A percentile compares a stretch with the other conserved stretches of the same genome.
phyloP scores from a whole-genome alignment of 2,888 invertebrate genomes.

The Volucella inflata region DNA sequence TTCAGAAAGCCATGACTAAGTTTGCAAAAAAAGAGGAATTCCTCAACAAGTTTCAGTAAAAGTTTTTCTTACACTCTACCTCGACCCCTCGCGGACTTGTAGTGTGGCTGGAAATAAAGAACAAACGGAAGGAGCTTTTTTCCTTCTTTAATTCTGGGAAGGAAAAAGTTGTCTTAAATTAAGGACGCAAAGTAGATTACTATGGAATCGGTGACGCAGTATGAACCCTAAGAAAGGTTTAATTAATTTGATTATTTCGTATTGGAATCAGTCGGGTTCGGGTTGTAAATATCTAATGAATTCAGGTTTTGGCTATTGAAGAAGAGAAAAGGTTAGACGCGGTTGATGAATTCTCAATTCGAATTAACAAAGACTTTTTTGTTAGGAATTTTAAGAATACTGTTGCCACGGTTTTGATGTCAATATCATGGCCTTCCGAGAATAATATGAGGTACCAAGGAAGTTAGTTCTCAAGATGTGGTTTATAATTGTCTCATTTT shows the following conservation, averaged over 20 bases:
- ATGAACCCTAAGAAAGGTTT: conserved; percentile 42
- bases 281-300: conserved; percentile 14
- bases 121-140: not conserved
- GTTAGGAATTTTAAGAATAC: not conserved
- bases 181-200: conserved; percentile 33
- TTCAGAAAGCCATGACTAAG: conserved; percentile 23
- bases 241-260: conserved; percentile 57
- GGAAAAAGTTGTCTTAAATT: not conserved
- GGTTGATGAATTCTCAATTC: conserved; percentile 11
- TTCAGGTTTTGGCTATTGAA: conserved; percentile 15
- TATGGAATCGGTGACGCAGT: conserved; percentile 36
- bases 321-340: not conserved
- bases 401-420: not conserved
- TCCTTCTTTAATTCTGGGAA: not conserved
- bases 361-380: conserved; percentile 12
- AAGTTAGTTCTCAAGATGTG: too few relatives aligned
- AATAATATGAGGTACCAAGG: too few relatives aligned
- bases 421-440: too few relatives aligned
- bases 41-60: conserved; percentile 5
- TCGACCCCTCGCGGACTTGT: not conserved
- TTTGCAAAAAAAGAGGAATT: conserved; percentile 17
- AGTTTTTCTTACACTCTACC: not conserved
- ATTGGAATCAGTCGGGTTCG: conserved; percentile 7
- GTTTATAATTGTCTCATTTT: too few relatives aligned
- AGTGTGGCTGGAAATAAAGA: not conserved